Conservation (phyloP, 1,140 invertebrate species). For the Acyrthosiphon pisum region DNA sequence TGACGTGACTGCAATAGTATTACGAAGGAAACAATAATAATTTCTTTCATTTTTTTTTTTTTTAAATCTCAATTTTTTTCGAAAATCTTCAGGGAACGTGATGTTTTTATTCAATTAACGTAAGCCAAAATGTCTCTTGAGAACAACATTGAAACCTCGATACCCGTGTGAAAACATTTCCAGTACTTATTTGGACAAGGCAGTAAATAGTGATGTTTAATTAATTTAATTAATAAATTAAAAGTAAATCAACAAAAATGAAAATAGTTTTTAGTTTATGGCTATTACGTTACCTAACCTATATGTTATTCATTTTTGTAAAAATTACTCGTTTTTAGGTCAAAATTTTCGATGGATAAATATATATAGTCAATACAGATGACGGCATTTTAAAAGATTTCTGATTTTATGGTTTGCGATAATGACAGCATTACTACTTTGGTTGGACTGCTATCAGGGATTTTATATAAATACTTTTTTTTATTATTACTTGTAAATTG, state of each 20-base stretch:
- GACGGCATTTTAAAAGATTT: not conserved
- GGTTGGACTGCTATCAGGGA: not conserved
- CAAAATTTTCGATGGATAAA: not conserved
- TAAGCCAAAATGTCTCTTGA: not conserved
- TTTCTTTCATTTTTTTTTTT: constrained; percentile 45
- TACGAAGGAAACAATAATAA: constrained; percentile 46
- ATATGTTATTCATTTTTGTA: not conserved
- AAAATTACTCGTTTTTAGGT: not conserved
- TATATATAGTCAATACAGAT: not conserved
- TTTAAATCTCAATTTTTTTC: constrained; percentile 22
- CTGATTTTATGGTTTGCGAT: not conserved
- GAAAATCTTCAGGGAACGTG: constrained; percentile 46
- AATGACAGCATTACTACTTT: not conserved
- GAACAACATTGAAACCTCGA: not conserved
- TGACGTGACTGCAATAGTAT: constrained; percentile 56
- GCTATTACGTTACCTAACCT: too few relatives aligned
- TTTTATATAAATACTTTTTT: not conserved
- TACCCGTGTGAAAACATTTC: not conserved
- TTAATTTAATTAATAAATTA: not conserved
- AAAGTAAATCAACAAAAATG: not conserved
- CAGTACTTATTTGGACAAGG: too few relatives aligned
- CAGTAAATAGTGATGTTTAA: not conserved
- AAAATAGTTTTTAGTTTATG: not conserved
- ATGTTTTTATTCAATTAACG: constrained; percentile 51
- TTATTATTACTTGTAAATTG: constrained; percentile 20